Evolutionary conservation across 2,888 invertebrate genomes (phyloP).

Genomic region (Baronia brevicornis): DNA sequence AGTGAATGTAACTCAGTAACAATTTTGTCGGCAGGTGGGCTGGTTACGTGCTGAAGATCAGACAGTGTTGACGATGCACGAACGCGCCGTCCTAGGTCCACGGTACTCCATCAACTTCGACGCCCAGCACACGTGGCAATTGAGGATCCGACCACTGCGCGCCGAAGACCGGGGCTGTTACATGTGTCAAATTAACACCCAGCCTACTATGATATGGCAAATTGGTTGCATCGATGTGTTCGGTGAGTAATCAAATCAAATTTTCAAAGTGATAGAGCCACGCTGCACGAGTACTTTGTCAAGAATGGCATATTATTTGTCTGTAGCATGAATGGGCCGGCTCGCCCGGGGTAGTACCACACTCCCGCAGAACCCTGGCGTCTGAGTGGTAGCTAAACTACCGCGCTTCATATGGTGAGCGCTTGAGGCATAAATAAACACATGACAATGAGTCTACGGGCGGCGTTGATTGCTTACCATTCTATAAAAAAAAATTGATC

Average conservation of each 20-base stretch:
- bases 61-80: slow-evolving; percentile 90
- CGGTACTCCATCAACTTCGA: slow-evolving; percentile 89
- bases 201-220: slow-evolving; percentile 88
- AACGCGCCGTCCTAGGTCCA: slow-evolving; percentile 88
- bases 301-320: too few relatives aligned
- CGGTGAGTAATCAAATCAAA: slow-evolving; percentile 73
- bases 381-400: too few relatives aligned
- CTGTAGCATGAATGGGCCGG: too few relatives aligned
- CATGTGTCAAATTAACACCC: slow-evolving; percentile 94
- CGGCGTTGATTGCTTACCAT: too few relatives aligned
- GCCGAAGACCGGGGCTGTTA: slow-evolving; percentile 91
- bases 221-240: slow-evolving; percentile 91
- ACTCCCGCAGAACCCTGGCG: too few relatives aligned
- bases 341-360: too few relatives aligned
- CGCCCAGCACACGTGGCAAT: slow-evolving; percentile 88
- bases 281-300: too few relatives aligned
- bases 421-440: too few relatives aligned
- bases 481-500: too few relatives aligned
- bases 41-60: slow-evolving; percentile 94
- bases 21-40: slow-evolving; percentile 80
- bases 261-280: not conserved
- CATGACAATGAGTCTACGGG: too few relatives aligned
- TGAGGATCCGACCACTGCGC: slow-evolving; percentile 87
- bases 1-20: not conserved
- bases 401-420: too few relatives aligned